Evolutionary conservation across 2,888 invertebrate genomes (phyloP).

Genomic region (Heliconius hortense): DNA sequence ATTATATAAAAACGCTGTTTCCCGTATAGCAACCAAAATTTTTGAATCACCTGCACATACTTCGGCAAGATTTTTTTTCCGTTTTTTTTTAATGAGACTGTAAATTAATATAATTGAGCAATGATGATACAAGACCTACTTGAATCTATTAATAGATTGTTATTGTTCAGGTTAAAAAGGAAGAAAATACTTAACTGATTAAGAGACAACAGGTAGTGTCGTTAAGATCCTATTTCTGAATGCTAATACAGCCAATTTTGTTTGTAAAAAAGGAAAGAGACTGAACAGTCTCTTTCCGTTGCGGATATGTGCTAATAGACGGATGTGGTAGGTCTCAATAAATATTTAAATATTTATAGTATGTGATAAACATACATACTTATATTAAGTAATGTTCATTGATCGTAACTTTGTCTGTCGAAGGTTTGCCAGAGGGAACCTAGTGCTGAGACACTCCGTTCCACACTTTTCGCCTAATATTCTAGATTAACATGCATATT

Average conservation of each 20-base stretch:
- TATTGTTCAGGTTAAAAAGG: slow-evolving; percentile 7
- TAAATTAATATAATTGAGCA: no score
- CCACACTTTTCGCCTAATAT: no score
- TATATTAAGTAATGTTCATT: no score
- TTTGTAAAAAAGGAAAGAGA: neutral
- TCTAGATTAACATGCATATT: no score
- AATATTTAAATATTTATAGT: neutral
- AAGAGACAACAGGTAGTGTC: neutral
- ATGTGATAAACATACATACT: neutral
- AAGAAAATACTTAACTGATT: slow-evolving; percentile 9
- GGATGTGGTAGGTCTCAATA: neutral
- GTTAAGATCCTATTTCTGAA: slow-evolving; percentile 1
- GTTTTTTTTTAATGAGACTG: no score
- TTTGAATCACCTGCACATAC: no score
- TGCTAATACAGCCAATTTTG: neutral
- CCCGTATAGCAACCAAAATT: no score
- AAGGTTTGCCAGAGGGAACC: no score
- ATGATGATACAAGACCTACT: neutral
- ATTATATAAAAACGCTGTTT: no score
- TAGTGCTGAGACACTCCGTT: no score
- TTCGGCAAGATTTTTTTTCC: no score
- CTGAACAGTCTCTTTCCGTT: neutral
- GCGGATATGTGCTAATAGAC: neutral
- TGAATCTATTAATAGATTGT: neutral
- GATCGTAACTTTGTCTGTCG: no score